phyloP scores from a whole-genome alignment of 1,140 invertebrate species.

The Drosophila pallidifrons region DNA sequence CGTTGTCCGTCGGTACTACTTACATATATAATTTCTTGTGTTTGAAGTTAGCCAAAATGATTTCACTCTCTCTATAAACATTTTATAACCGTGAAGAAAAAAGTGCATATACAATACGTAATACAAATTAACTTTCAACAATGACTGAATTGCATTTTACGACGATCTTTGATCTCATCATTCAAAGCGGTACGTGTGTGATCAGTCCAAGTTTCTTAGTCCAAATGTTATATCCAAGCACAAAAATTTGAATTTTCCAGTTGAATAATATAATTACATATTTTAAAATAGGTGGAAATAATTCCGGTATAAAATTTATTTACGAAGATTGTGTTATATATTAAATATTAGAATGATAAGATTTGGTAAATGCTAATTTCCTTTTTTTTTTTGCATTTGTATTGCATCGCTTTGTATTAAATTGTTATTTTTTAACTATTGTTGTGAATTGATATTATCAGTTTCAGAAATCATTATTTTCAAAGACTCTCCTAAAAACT shows the following conservation, averaged over 20 bases:
- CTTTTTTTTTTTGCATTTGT: no score
- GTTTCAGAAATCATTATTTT: background rate
- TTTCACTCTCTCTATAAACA: slow-evolving; percentile 13
- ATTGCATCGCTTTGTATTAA: no score
- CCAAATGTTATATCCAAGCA: background rate
- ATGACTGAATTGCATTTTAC: slow-evolving; percentile 71
- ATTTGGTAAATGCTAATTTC: no score
- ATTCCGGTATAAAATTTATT: no score
- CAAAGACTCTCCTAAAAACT: background rate
- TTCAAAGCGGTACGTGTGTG: slow-evolving; percentile 64
- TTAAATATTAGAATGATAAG: no score
- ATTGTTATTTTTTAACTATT: no score
- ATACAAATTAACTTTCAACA: slow-evolving; percentile 14
- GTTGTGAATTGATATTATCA: background rate
- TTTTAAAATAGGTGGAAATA: no score
- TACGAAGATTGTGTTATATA: no score
- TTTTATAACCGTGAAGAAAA: slow-evolving; percentile 5
- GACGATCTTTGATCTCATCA: slow-evolving; percentile 78
- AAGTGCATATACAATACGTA: slow-evolving; percentile 12
- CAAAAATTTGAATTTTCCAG: background rate
- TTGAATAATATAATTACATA: background rate
- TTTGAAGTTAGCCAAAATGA: slow-evolving; percentile 32
- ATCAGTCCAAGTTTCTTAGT: slow-evolving; percentile 16
- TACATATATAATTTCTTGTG: slow-evolving; percentile 6
- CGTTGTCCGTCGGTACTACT: slow-evolving; percentile 11